Percentiles rank a stretch among this genome's conserved stretches.
Conservation (phyloP, 2,888 invertebrate species). For the Tetragnatha montana region DNA sequence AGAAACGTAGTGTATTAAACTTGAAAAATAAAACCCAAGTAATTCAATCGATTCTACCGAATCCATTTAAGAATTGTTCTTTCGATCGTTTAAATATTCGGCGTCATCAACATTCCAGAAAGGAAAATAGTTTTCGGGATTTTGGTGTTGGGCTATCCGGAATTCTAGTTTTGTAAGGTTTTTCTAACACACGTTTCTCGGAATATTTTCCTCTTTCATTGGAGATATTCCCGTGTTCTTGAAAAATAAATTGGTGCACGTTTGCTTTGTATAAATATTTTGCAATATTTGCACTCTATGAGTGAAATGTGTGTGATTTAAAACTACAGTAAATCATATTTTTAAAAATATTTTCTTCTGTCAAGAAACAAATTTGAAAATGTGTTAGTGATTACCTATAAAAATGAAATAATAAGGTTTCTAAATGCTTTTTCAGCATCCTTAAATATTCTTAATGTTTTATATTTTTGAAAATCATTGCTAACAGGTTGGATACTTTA, state of each 20-base stretch:
- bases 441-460: no score
- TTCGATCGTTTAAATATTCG: constrained; percentile 18
- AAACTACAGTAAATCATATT: no score
- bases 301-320: no score
- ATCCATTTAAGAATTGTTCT: constrained; percentile 13
- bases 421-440: no score
- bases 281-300: no score
- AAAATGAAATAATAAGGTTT: no score
- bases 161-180: neutral
- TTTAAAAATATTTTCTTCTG: no score
- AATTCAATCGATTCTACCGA: constrained; percentile 28
- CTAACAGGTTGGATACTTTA: no score
- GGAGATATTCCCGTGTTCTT: neutral
- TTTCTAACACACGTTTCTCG: neutral
- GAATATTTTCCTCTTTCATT: neutral
- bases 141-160: neutral
- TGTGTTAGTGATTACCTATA: no score
- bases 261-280: neutral
- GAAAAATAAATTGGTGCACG: neutral
- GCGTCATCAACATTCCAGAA: neutral
- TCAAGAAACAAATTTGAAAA: no score
- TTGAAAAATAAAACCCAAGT: constrained; percentile 3
- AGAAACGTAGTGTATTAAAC: constrained; percentile 14
- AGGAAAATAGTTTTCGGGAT: neutral
- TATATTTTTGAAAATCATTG: no score